Evolutionary conservation across 2,888 invertebrate genomes (phyloP).

Genomic region (Leptothorax acervorum): DNA sequence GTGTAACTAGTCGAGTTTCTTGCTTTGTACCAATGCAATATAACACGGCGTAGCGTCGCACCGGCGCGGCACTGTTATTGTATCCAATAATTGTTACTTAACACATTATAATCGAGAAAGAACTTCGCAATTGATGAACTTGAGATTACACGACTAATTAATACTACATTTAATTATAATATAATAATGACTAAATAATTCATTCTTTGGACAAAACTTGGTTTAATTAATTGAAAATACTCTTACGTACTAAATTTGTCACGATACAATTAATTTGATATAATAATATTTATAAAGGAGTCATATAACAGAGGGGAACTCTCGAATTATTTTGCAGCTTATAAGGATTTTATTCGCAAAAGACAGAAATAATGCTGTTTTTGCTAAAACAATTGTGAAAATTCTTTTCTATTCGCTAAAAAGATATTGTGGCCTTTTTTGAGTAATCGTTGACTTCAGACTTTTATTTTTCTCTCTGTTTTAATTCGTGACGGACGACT

Average conservation of each 20-base stretch:
- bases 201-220: not conserved
- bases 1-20: slow-evolving; percentile 28
- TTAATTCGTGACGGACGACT: slow-evolving; percentile 36
- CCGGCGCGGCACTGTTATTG: not conserved
- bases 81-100: slow-evolving; percentile 29
- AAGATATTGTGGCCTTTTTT: not conserved
- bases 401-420: not conserved
- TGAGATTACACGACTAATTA: not conserved
- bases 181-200: not conserved
- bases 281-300: not conserved
- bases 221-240: not conserved
- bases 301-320: not conserved
- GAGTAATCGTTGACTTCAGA: slow-evolving; percentile 42
- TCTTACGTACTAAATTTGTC: not conserved
- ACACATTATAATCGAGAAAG: not conserved
- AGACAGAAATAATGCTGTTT: not conserved
- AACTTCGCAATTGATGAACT: not conserved
- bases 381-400: not conserved
- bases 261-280: not conserved
- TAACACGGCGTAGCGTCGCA: not conserved
- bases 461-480: slow-evolving; percentile 34
- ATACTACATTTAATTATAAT: not conserved
- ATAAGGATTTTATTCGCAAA: not conserved
- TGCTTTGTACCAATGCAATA: slow-evolving; percentile 11
- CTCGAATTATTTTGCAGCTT: not conserved